phyloP scores from a whole-genome alignment of 1,140 invertebrate species.

The Drosophila athabasca region DNA sequence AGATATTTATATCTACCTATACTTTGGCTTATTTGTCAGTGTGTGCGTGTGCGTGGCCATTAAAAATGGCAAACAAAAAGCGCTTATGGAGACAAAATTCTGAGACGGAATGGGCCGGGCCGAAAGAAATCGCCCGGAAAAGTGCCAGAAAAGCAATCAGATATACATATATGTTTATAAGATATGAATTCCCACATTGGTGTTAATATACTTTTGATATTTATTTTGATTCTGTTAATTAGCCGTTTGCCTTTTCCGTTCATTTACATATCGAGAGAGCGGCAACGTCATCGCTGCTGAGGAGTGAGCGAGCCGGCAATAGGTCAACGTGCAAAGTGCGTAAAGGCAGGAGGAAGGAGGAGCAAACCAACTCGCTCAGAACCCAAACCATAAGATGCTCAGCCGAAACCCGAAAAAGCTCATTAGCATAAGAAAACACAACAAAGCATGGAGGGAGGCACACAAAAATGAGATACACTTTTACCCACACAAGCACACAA shows the following conservation, averaged over 20 bases:
- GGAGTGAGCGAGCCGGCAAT: neutral
- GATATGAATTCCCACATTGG: neutral
- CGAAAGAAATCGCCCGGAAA: constrained; percentile 2
- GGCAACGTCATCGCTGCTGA: neutral
- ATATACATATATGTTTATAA: constrained; percentile 26
- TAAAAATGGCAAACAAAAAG: constrained; percentile 66
- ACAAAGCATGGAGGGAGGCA: constrained; percentile 46
- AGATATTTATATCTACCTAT: constrained; percentile 7
- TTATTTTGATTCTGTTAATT: constrained; percentile 72
- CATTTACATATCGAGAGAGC: constrained; percentile 55
- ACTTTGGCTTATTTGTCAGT: constrained; percentile 12
- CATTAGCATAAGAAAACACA: constrained; percentile 78
- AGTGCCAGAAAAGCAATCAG: constrained; percentile 15
- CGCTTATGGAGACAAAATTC: constrained; percentile 51
- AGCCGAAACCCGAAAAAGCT: constrained; percentile 50
- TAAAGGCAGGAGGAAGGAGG: neutral
- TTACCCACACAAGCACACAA: constrained; percentile 17
- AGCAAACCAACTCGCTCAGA: no score
- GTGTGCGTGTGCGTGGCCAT: constrained; percentile 55
- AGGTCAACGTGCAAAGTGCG: constrained; percentile 9
- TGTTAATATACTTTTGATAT: constrained; percentile 42
- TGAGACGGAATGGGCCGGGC: constrained; percentile 1
- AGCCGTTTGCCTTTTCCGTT: constrained; percentile 41
- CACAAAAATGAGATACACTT: constrained; percentile 51
- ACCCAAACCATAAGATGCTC: constrained; percentile 32